Base-by-base conservation (phyloP, 2,888 invertebrate species). In the Dioctria linearis region DNA sequence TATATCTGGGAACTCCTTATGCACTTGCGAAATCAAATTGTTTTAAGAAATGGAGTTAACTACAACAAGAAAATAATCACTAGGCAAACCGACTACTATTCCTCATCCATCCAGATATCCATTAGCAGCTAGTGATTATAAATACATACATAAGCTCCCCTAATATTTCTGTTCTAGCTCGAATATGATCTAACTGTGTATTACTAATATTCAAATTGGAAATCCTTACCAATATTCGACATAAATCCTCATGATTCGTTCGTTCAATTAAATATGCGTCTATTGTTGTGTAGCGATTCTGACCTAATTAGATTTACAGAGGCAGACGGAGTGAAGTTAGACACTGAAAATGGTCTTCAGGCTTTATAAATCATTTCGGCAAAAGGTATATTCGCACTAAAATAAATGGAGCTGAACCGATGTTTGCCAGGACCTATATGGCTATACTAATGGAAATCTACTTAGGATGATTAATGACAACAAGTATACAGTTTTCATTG, bases 231-330 rank as follows among this genome's bases (percentile, higher is more conserved):
- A 25, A 25, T 25, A 25, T 25, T 25, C 25, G 40, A 40, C 40
- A 65, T 65, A 65, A 65, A 65, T 65, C 65, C 40, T 42, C 40
- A 65, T 65, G 65, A 65, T 65, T 65, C 65, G 42, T 65, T 65
- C 11, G n/a, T 40, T 11, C 39, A 42, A 65, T 65, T 65, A 65
- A 42, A 42, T 40, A 42, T 65, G n/a, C 42, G 65, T 5, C 40
- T 9, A 37, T 42, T 65, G 40, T 65, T 25, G 25, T 25, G 25
- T 25, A 25, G n/a, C 42, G 39, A 65, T 40, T 65, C 42, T 65
- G 65, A 65, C 65, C 65, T 42, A 65, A 65, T 65, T 65, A 65
- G 40, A 65, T 40, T 65, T 40, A 11, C 40, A 37, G 40, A 25
- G 25, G 40, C 9, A 42, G 65, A 65, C 65, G 42, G 42, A 42